Conservation (phyloP, 2,113 vertebrate species). For the Aleadryas rufinucha region DNA sequence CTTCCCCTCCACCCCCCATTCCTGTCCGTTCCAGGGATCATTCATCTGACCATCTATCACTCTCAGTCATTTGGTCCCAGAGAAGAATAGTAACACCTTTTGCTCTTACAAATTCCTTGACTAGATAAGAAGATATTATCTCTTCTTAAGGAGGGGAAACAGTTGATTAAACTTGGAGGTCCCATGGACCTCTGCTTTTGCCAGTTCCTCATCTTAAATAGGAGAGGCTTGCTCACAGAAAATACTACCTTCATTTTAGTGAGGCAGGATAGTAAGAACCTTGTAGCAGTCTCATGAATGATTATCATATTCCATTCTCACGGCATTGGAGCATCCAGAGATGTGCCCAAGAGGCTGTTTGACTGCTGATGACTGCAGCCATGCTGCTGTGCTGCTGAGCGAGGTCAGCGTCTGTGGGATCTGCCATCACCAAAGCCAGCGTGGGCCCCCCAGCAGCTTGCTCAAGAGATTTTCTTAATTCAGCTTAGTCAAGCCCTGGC, state of each 20-base stretch:
- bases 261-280: not conserved
- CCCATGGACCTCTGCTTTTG: not conserved
- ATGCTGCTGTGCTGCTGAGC: not conserved
- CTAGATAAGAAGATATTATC: slow-evolving; percentile 20
- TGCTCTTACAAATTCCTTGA: slow-evolving; percentile 18
- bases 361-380: not conserved
- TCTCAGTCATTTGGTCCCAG: slow-evolving; percentile 33
- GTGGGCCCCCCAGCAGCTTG: not conserved
- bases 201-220: not conserved
- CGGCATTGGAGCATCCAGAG: not conserved
- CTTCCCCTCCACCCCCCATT: not conserved
- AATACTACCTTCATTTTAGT: not conserved
- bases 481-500: not conserved
- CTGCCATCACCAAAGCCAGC: not conserved
- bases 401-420: not conserved
- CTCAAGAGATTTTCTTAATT: not conserved
- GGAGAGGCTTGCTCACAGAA: not conserved
- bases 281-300: not conserved
- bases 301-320: not conserved
- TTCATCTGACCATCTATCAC: not conserved
- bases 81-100: slow-evolving; percentile 11
- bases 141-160: not conserved
- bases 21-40: not conserved
- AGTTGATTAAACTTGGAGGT: not conserved
- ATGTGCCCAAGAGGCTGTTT: not conserved